Evolutionary conservation across 2,113 vertebrate genomes (phyloP).

Genomic region (Anhinga anhinga): DNA sequence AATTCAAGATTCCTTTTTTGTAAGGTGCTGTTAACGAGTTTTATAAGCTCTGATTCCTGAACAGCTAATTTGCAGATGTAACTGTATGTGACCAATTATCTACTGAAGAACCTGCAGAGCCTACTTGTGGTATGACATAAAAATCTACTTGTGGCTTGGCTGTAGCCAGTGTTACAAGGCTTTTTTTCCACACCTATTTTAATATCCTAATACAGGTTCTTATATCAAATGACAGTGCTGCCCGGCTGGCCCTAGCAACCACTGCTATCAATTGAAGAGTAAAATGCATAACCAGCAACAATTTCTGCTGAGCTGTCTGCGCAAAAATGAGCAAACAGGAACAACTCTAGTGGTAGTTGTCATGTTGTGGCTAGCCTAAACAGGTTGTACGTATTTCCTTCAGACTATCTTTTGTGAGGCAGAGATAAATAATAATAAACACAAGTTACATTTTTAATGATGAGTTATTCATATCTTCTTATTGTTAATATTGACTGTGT

Average conservation of each 20-base stretch:
- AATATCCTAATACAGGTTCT: neutral
- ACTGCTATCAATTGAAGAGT: neutral
- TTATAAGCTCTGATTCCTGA: neutral
- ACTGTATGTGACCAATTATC: neutral
- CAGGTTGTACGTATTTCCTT: neutral
- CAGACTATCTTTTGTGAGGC: neutral
- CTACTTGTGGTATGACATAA: neutral
- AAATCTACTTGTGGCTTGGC: neutral
- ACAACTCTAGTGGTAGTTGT: neutral
- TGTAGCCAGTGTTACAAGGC: neutral
- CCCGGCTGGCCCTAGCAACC: neutral
- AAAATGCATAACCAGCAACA: neutral
- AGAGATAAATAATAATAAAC: neutral
- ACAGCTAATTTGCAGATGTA: neutral
- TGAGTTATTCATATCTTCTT: conserved; percentile 1
- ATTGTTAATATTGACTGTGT: conserved; percentile 31
- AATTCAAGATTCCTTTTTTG: neutral
- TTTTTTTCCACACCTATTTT: neutral
- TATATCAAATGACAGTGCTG: neutral
- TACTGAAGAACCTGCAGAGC: neutral
- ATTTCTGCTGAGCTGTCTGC: neutral
- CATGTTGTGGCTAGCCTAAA: neutral
- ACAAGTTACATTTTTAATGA: conserved; percentile 1
- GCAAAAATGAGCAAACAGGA: neutral
- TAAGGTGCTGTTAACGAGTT: neutral